Evolutionary conservation across 2,888 invertebrate species (phyloP), one percentile per base, ranked within the genome.

Genomic region (Papilio elwesi): DNA sequence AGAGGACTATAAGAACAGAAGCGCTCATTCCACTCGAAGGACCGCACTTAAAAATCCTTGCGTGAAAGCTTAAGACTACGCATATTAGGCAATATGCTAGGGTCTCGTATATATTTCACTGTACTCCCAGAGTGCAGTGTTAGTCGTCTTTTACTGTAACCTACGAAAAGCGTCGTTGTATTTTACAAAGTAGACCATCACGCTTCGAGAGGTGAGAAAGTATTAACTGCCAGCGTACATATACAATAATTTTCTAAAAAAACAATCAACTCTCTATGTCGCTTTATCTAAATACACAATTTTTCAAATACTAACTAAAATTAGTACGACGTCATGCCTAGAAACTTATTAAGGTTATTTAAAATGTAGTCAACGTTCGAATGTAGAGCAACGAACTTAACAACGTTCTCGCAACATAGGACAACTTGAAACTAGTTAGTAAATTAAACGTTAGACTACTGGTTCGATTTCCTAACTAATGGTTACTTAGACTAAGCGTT

Each of bases 361-460:
- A 52, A 15, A 67, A 67, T 53, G 38, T 15, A 71, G 51, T 59
- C 15, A 52, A 57, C 51, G 51, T 71, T 55, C 67, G 47, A 67
- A 71, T 71, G 43, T 67, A 67, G 71, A 71, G 52, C 71, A 71
- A 71, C 59, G 62, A 62, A 67, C 71, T 62, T 13, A 68, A 48
- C 26, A 68, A 48, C 26, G 68, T 68, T 68, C 36, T 49, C 57
- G 68, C 59, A 57, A 66, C 66, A 16, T 16, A 47, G 52, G 52
- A 59, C 59, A 70, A 10, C 49, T 47, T n/a, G 38, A 47, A 67
- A 59, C 71, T 15, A 47, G 66, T 52, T 62, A 13, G 67, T 71
- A 71, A 71, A 71, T 67, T 67, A 59, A 59, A 65, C n/a, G 15
- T 43, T 10, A 59, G 52, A n/a, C 66, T 52, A 71, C 71, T 38